Percentiles rank a stretch among this genome's conserved stretches.
These are phyloP conservation scores for Sphenopsis melanotis DNA, from an alignment of 2,797 vertebrate species.

Conservation along the genomic window DNA sequence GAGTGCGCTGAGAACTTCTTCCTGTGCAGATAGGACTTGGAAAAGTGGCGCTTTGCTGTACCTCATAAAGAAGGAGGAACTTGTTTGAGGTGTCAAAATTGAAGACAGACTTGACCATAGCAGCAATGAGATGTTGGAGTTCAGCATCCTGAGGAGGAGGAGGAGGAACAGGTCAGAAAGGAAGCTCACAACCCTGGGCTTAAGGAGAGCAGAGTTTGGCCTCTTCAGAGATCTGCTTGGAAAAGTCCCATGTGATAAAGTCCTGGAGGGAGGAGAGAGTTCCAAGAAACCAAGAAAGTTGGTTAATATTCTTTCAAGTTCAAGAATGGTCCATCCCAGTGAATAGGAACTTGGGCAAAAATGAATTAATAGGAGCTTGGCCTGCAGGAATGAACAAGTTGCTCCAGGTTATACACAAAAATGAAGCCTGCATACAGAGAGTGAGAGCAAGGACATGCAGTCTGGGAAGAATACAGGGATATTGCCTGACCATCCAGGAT, in stretches of 20 bases:
- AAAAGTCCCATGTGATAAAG: background rate
- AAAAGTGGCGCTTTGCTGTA: background rate
- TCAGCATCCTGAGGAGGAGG: background rate
- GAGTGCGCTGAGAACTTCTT: background rate
- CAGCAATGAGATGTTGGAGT: background rate
- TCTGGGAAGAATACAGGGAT: background rate
- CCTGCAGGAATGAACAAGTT: background rate
- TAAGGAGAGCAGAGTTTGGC: background rate
- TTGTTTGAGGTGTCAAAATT: background rate
- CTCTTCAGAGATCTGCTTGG: background rate
- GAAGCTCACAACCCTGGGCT: background rate
- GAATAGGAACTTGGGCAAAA: background rate
- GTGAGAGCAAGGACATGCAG: background rate
- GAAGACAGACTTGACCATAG: background rate
- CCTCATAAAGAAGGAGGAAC: background rate
- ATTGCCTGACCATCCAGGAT: background rate
- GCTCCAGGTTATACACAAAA: background rate
- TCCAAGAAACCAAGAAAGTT: background rate
- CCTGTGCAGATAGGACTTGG: background rate
- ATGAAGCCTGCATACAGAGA: background rate
- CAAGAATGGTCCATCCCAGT: background rate
- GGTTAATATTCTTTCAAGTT: background rate
- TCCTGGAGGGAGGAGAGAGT: background rate
- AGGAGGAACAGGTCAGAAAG: background rate
- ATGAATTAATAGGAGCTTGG: background rate